phyloP scores from a whole-genome alignment of 2,888 invertebrate species.

The Oscheius sp. region DNA sequence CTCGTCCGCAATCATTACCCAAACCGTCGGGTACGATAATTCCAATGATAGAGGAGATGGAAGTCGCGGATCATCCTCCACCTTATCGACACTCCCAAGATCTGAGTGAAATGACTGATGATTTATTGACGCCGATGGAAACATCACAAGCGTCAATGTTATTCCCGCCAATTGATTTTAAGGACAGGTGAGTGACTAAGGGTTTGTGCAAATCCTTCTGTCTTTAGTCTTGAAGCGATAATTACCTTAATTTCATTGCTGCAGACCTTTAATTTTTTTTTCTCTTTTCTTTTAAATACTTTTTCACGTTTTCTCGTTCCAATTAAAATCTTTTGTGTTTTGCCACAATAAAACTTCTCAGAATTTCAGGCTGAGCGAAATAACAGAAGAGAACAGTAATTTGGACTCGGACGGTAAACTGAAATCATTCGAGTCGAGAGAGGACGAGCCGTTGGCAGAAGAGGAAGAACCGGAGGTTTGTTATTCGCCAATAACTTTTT shows the following conservation, averaged over 20 bases:
- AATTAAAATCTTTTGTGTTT: too few species aligned
- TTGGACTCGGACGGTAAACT: constrained; percentile 9
- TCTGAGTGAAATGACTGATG: constrained; percentile 25
- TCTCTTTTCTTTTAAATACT: too few species aligned
- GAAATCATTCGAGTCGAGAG: not conserved
- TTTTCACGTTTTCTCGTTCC: too few species aligned
- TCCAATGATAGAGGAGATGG: not conserved
- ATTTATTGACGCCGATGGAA: not conserved
- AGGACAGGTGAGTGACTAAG: constrained; percentile 14
- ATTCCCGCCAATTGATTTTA: not conserved
- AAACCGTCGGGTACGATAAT: not conserved
- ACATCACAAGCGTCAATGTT: constrained; percentile 14
- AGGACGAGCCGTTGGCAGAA: not conserved
- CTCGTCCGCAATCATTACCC: not conserved
- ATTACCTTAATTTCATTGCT: too few species aligned
- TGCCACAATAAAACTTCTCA: not conserved
- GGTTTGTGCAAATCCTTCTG: too few species aligned
- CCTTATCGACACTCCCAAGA: constrained; percentile 33
- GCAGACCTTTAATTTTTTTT: too few species aligned
- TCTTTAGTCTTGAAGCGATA: too few species aligned
- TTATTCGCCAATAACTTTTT: not conserved
- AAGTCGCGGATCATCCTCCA: constrained; percentile 16
- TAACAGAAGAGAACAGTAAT: constrained; percentile 31
- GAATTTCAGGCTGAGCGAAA: constrained; percentile 20
- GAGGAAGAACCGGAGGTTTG: not conserved